Evolutionary conservation across 2,888 invertebrate species (phyloP).

Genomic region (Platycnemis pennipes): DNA sequence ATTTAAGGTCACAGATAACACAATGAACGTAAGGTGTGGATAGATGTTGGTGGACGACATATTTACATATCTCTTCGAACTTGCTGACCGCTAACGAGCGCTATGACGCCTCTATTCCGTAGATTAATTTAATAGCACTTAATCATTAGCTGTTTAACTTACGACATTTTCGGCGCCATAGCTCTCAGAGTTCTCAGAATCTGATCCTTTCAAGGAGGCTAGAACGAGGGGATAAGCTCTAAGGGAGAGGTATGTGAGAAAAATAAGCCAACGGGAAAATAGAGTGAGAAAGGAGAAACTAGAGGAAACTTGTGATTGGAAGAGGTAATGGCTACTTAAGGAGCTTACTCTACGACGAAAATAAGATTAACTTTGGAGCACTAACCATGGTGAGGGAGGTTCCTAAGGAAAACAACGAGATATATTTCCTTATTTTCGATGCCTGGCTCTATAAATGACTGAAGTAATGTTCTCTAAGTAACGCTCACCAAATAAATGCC

Average conservation of each 20-base stretch:
- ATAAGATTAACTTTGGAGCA: not conserved
- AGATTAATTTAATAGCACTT: not conserved
- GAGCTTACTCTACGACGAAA: not conserved
- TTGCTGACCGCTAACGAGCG: not conserved
- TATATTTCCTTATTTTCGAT: not conserved
- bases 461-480: not conserved
- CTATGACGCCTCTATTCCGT: not conserved
- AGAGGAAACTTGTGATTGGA: not conserved
- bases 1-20: too few species aligned
- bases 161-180: not conserved
- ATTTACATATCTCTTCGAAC: not conserved
- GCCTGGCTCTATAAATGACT: not conserved
- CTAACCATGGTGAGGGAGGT: not conserved
- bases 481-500: not conserved
- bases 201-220: not conserved
- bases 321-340: not conserved
- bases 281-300: not conserved
- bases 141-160: not conserved
- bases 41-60: too few species aligned
- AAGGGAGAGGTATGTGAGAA: not conserved
- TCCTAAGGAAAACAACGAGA: not conserved
- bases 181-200: not conserved
- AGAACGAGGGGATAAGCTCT: not conserved
- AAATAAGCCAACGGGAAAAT: not conserved
- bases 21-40: too few species aligned